phyloP scores from a whole-genome alignment of 2,888 invertebrate genomes.

The Quadroppia sp. region DNA sequence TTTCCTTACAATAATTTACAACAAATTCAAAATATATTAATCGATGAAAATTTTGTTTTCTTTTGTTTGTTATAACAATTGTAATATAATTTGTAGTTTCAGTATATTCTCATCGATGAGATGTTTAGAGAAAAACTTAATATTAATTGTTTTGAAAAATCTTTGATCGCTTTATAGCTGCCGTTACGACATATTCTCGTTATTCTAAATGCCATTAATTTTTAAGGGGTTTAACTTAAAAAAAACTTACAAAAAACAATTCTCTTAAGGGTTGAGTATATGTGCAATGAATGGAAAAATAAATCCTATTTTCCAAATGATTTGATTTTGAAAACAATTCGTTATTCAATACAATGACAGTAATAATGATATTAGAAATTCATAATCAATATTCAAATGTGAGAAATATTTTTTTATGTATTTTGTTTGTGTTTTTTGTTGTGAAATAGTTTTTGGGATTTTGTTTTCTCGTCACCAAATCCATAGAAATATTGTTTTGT shows the following conservation, averaged over 20 bases:
- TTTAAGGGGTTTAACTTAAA: background rate
- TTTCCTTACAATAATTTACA: no score
- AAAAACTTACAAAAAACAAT: background rate
- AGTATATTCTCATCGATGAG: no score
- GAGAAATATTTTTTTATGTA: background rate
- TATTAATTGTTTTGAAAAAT: background rate
- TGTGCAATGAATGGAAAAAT: constrained; percentile 10
- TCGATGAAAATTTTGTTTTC: no score
- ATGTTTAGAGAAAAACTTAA: no score
- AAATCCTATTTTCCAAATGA: background rate
- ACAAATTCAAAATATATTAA: no score
- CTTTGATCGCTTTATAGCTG: background rate
- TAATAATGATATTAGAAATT: background rate
- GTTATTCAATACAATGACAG: no score
- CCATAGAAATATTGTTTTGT: background rate
- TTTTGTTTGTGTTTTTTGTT: background rate
- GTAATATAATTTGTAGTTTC: background rate
- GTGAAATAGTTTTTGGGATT: background rate
- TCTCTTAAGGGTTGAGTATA: background rate
- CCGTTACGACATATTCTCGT: background rate
- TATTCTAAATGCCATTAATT: background rate
- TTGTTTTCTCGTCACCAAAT: background rate
- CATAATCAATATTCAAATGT: background rate
- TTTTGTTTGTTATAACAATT: no score
- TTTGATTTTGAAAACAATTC: background rate